A percentile compares a stretch with the other conserved stretches of the same genome.
Evolutionary conservation across 1,140 invertebrate species (phyloP).

Genomic region (Drosophila mayri): DNA sequence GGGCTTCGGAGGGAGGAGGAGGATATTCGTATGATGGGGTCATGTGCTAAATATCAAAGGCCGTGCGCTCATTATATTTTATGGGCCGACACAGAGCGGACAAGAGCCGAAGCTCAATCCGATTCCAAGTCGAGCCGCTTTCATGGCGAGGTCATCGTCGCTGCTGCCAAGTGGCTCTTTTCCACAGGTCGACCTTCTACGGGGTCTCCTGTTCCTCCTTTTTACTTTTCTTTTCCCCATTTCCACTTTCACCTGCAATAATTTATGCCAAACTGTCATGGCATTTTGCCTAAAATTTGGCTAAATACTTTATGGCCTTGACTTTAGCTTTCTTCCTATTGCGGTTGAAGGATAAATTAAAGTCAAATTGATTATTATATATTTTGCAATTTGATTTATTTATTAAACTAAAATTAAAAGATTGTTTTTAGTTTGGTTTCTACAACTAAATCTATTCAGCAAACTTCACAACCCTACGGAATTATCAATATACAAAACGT

Average conservation of each 20-base stretch:
- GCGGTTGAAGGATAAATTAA: conserved; percentile 15
- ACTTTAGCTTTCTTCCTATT: neutral
- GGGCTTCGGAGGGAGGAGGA: neutral
- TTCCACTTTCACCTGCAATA: conserved; percentile 29
- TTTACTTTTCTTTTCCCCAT: conserved; percentile 4
- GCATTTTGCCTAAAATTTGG: conserved; percentile 20
- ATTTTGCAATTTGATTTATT: neutral
- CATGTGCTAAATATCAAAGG: conserved; percentile 80
- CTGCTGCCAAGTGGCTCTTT: conserved; percentile 50
- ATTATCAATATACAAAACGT: neutral
- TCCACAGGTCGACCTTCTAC: conserved; percentile 34
- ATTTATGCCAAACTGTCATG: conserved; percentile 52
- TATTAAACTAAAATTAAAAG: neutral
- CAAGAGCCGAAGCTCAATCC: conserved; percentile 19
- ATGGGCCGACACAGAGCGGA: conserved; percentile 50
- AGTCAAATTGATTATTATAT: neutral
- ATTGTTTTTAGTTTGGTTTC: accelerated
- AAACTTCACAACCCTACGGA: neutral
- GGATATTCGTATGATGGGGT: conserved; percentile 26
- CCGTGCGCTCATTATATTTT: conserved; percentile 77
- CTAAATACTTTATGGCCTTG: conserved; percentile 11
- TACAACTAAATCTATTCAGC: neutral
- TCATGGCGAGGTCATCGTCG: conserved; percentile 62
- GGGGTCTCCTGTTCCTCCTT: conserved; percentile 15
- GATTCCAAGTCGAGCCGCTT: conserved; percentile 26